These are phyloP conservation scores for Drosophila diplacantha DNA, from an alignment of 2,888 invertebrate species.

Conservation along the genomic window DNA sequence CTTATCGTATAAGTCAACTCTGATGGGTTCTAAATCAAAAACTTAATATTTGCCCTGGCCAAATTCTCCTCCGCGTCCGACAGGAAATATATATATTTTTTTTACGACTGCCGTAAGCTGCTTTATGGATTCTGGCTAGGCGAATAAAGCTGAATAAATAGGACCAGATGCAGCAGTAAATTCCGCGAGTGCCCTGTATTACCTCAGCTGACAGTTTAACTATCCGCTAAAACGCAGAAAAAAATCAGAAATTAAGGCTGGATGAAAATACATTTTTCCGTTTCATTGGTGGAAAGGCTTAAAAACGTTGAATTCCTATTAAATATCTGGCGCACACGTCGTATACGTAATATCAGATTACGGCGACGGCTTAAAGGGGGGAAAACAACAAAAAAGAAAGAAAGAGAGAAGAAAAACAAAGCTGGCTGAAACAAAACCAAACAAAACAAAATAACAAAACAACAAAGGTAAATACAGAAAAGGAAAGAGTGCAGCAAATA, in stretches of 20 bases:
- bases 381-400: constrained; percentile 32
- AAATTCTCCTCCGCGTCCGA: background rate
- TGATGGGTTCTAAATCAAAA: constrained; percentile 45
- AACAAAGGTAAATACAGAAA: constrained; percentile 60
- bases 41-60: constrained; percentile 34
- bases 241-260: constrained; percentile 8
- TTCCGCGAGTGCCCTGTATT: constrained; percentile 4
- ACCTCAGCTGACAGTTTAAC: constrained; percentile 55
- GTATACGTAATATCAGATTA: constrained; percentile 72
- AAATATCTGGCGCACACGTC: constrained; percentile 66
- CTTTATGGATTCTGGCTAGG: constrained; percentile 30
- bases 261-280: constrained; percentile 45
- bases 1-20: constrained; percentile 5
- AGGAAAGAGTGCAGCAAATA: constrained; percentile 55
- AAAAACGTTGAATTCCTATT: constrained; percentile 67
- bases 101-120: constrained; percentile 44
- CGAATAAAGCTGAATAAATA: constrained; percentile 39
- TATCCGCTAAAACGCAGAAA: constrained; percentile 43
- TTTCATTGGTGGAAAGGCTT: constrained; percentile 63
- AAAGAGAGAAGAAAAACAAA: constrained; percentile 27
- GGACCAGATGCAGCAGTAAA: constrained; percentile 32
- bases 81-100: constrained; percentile 21
- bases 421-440: constrained; percentile 42
- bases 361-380: constrained; percentile 63
- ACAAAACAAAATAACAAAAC: constrained; percentile 61